Percentiles rank a stretch among this genome's conserved stretches.
Evolutionary conservation across 2,888 invertebrate genomes (phyloP).

Genomic region (Esperia sulphurella): DNA sequence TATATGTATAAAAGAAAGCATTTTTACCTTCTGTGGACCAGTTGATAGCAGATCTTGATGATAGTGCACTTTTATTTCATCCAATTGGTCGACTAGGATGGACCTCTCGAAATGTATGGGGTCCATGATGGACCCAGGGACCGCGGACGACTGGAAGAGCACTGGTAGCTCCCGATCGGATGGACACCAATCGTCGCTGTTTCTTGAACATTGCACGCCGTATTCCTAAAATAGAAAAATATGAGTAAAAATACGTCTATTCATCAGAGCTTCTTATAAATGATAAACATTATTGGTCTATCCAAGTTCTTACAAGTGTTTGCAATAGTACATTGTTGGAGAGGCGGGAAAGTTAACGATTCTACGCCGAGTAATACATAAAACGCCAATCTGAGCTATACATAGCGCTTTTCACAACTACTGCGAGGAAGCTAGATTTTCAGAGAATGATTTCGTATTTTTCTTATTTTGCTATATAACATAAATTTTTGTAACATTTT

Average conservation of each 20-base stretch:
- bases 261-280: neutral
- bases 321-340: no score
- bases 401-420: no score
- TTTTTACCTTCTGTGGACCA: neutral
- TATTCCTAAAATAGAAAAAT: constrained; percentile 1
- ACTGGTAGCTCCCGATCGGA: neutral
- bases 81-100: constrained; percentile 2
- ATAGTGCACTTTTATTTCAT: neutral
- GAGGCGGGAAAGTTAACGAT: no score
- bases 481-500: no score
- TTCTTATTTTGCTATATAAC: no score
- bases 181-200: neutral
- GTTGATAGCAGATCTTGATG: neutral
- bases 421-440: no score
- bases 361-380: no score
- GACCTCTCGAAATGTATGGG: neutral
- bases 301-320: no score
- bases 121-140: neutral
- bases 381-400: no score
- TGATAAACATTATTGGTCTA: no score
- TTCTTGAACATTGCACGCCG: neutral
- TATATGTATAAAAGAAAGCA: neutral
- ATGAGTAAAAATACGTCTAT: neutral
- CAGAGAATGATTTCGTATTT: no score
- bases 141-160: neutral